These are phyloP conservation scores for Plemyria rubiginata DNA, from an alignment of 2,888 invertebrate species.

Conservation along the genomic window DNA sequence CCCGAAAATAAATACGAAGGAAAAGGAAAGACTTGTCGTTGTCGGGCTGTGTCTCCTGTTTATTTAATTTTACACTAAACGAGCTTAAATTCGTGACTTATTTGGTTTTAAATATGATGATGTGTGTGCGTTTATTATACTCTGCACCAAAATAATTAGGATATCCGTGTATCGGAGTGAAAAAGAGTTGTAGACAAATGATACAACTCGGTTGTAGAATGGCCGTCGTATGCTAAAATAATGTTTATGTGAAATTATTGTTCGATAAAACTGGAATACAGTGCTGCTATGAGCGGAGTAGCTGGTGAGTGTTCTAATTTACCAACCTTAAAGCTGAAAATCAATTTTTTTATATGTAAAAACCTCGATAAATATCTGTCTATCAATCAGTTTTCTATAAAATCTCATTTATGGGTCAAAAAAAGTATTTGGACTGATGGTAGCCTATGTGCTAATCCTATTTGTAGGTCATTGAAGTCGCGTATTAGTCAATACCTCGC, in stretches of 20 bases:
- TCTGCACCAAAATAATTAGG: constrained; percentile 33
- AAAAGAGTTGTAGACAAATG: constrained; percentile 63
- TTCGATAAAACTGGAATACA: constrained; percentile 50
- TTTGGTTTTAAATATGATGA: constrained; percentile 58
- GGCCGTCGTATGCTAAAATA: constrained; percentile 63
- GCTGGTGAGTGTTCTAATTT: constrained; percentile 58
- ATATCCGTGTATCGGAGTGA: constrained; percentile 50
- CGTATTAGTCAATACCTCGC: constrained; percentile 63
- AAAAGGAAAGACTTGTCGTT: constrained; percentile 28
- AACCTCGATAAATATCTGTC: background rate
- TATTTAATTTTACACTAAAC: constrained; percentile 38
- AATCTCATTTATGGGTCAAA: constrained; percentile 35
- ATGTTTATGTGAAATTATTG: constrained; percentile 69
- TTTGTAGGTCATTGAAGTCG: constrained; percentile 56
- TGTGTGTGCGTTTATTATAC: constrained; percentile 50
- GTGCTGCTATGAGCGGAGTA: constrained; percentile 62
- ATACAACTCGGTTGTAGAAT: constrained; percentile 62
- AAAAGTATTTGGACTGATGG: constrained; percentile 30
- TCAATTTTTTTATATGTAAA: background rate
- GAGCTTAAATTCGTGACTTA: constrained; percentile 70
- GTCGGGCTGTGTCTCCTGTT: constrained; percentile 29
- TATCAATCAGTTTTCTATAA: constrained; percentile 7
- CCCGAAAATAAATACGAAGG: constrained; percentile 27
- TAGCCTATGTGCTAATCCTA: constrained; percentile 26
- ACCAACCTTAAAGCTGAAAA: constrained; percentile 16